phyloP scores from a whole-genome alignment of 2,888 invertebrate species.

The Andrena flavipes region DNA sequence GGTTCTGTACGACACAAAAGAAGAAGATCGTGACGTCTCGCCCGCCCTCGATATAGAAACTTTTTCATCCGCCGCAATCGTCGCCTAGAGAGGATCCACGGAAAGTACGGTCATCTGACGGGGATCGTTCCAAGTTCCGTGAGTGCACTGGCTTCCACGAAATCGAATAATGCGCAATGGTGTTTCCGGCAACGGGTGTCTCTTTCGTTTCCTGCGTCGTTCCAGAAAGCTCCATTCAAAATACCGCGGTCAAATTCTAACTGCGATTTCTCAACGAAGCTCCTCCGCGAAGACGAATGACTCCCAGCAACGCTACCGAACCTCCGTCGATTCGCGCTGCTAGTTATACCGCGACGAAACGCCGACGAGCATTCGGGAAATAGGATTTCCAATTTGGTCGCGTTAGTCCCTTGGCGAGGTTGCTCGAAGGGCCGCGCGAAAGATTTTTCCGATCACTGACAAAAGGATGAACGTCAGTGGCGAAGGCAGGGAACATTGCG shows the following conservation, averaged over 20 bases:
- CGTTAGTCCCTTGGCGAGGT: not conserved
- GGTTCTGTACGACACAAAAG: slow-evolving; percentile 51
- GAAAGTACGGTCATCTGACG: slow-evolving; percentile 60
- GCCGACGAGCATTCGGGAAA: not conserved
- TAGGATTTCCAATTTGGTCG: not conserved
- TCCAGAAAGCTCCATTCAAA: slow-evolving; percentile 14
- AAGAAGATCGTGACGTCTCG: slow-evolving; percentile 50
- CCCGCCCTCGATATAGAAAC: slow-evolving; percentile 31
- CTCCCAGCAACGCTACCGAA: not conserved
- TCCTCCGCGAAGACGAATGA: slow-evolving; percentile 44
- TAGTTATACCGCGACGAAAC: slow-evolving; percentile 11
- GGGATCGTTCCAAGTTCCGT: slow-evolving; percentile 33
- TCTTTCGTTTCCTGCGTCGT: slow-evolving; percentile 17
- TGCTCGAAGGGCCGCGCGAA: not conserved
- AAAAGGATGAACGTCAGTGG: too few species aligned
- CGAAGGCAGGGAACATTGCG: too few species aligned
- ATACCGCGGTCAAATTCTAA: slow-evolving; percentile 22
- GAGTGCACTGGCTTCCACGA: slow-evolving; percentile 27
- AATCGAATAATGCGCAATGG: slow-evolving; percentile 52
- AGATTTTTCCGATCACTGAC: not conserved
- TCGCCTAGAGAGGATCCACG: slow-evolving; percentile 40
- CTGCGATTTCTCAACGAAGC: slow-evolving; percentile 36
- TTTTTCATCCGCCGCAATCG: slow-evolving; percentile 28
- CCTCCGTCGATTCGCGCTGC: not conserved
- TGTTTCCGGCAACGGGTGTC: slow-evolving; percentile 16